Percentiles rank a stretch among this genome's conserved stretches.
Evolutionary conservation across 2,888 invertebrate genomes (phyloP).

Genomic region (Ormia ochracea): DNA sequence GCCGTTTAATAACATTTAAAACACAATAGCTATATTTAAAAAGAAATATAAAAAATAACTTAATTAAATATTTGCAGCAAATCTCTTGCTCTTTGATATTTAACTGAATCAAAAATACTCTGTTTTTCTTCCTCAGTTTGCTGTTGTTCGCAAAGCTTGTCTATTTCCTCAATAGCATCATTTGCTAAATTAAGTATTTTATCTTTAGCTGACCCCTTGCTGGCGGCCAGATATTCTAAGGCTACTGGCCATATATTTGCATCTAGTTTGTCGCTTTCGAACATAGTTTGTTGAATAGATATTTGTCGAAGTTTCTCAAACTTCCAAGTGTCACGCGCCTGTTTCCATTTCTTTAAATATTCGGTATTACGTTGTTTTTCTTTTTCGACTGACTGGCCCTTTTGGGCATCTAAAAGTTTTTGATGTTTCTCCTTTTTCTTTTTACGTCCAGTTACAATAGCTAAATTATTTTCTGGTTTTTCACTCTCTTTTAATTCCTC

Average conservation of each 20-base stretch:
- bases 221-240: constrained; percentile 84
- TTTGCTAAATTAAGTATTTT: constrained; percentile 81
- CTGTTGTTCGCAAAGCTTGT: constrained; percentile 70
- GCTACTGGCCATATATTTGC: constrained; percentile 82
- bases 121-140: constrained; percentile 65
- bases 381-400: constrained; percentile 78
- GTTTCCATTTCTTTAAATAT: constrained; percentile 86
- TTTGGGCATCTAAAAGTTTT: constrained; percentile 79
- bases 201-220: constrained; percentile 82
- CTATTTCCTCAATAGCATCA: constrained; percentile 81
- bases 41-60: not conserved
- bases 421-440: constrained; percentile 82
- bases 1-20: too few relatives aligned
- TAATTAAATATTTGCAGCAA: constrained; percentile 73
- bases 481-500: constrained; percentile 72
- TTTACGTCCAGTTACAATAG: constrained; percentile 81
- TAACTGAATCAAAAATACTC: constrained; percentile 67
- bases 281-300: constrained; percentile 85
- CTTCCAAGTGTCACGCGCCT: constrained; percentile 84
- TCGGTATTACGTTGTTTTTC: constrained; percentile 81
- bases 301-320: constrained; percentile 87
- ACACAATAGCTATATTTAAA: not conserved
- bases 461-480: constrained; percentile 73
- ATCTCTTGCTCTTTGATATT: constrained; percentile 73
- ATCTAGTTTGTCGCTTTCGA: constrained; percentile 80